These are phyloP conservation scores for Tigriopus californicus DNA, from an alignment of 2,888 invertebrate genomes.

Conservation along the genomic window DNA sequence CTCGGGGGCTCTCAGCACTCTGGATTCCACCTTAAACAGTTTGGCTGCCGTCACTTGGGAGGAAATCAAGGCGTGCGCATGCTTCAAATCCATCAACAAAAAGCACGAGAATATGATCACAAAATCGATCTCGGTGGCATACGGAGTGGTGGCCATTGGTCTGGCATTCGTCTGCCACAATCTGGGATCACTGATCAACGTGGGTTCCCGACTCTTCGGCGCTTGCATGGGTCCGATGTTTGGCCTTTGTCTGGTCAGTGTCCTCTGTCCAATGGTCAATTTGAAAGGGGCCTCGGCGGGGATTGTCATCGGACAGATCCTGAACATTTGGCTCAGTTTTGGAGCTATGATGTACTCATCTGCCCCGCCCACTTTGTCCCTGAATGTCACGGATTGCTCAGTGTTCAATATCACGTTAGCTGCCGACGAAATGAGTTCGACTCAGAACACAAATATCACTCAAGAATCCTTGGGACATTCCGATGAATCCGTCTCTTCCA, in stretches of 20 bases:
- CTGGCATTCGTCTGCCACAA: conserved; percentile 47
- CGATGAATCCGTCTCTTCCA: not conserved
- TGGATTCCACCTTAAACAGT: conserved; percentile 50
- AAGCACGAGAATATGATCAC: conserved; percentile 37
- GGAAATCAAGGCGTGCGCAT: conserved; percentile 45
- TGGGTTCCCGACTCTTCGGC: conserved; percentile 7
- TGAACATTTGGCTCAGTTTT: not conserved
- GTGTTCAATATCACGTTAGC: not conserved
- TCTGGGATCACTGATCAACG: conserved; percentile 49
- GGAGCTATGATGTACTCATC: not conserved
- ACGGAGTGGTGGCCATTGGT: conserved; percentile 52
- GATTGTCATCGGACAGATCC: not conserved
- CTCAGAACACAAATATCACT: not conserved
- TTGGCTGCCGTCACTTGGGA: conserved; percentile 71
- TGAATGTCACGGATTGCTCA: not conserved
- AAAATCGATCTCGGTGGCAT: conserved; percentile 42
- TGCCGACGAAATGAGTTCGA: not conserved
- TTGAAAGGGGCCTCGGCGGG: conserved; percentile 12
- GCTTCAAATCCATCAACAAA: conserved; percentile 18
- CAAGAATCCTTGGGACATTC: not conserved
- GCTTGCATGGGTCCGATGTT: conserved; percentile 19
- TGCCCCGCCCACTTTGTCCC: not conserved
- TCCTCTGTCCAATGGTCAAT: conserved; percentile 18
- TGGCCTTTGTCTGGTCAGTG: conserved; percentile 17
- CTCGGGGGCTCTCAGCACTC: conserved; percentile 62